Base-by-base conservation (phyloP, 2,888 invertebrate species). In the Eupelmus urozonus region DNA sequence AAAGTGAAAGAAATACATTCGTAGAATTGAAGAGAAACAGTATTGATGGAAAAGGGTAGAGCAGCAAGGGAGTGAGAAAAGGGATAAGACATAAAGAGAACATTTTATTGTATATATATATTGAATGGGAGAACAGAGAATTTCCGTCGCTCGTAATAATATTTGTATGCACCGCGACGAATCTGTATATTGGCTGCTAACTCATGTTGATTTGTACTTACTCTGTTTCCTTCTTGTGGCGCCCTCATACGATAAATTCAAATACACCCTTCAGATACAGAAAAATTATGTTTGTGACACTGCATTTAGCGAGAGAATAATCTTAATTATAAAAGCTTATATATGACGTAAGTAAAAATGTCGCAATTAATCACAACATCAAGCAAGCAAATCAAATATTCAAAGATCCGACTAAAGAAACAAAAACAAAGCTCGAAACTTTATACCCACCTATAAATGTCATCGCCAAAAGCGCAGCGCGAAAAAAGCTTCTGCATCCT, bases 101-200 rank as follows among this genome's bases (percentile, higher is more conserved):
- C 82, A 83, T 86, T 87, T 87, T 85, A 85, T 86, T 85, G 85
- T 57, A 83, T 81, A n/a, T n/a, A n/a, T n/a, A n/a, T n/a, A n/a
- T n/a, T n/a, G 82, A 84, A 81, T 82, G 82, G 66, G 78, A 72
- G 16, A n/a, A n/a, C 23, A 18, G 45, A 49, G 55, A 34, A 45
- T 66, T 66, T 81, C 66, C 60, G 42, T 55, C 27, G 49, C 16
- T 25, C 16, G 82, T 80, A 84, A 86, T 84, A 87, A 87, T 87
- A 87, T 87, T 87, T 87, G 84, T 82, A 72, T 81, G 78, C 81
- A 79, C 76, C 82, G 69, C 63, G 70, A 60, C 73, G 71, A 72
- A 62, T 65, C 71, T 80, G 74, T 80, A 70, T 65, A 82, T 80
- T 78, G 80, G 67, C 79, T 49, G 81, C 82, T 86, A 86, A 85